Evolutionary conservation across 2,113 vertebrate species (phyloP), one percentile per base, ranked within the genome.

Genomic region (Panurus biarmicus): DNA sequence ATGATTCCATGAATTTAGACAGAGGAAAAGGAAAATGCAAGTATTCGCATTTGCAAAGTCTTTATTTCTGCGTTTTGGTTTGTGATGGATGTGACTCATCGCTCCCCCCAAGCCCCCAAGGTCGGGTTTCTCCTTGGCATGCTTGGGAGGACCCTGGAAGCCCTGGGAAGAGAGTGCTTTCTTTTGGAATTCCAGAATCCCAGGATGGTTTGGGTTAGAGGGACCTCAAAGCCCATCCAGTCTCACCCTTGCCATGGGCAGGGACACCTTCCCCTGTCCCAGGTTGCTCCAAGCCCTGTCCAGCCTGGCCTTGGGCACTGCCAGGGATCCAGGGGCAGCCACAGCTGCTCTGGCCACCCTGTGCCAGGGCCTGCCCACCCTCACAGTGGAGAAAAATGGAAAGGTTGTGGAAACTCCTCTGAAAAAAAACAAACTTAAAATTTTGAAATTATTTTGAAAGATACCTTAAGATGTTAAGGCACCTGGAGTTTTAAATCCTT

Each of bases 301-400:
- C 83, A 69, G 3, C 56, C 66, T 44, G 79, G 36, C 66, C 66
- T 31, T 2, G 57, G 57, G 0, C 38, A 64, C 18, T 72, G 5
- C 67, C 69, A 84, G 69, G 69, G 69, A 54, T 64, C 6, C 79
- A 71, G 69, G 69, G 48, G 4, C 48, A 73, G 40, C 69, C 58
- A 1, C 58, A 47, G 69, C 69, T 64, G 28, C 69, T 64, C 80
- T 73, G 57, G 40, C 38, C 38, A 64, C 47, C 44, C 48, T 84
- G 57, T 1, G 56, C 56, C 66, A 60, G 36, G 57, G 48, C 40
- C 58, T 64, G 1, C 14, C n/a, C 69, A 28, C 58, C 40, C n/a
- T 65, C 4, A 0, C 42, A 24, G n/a, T 29, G 12, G 1, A 29
- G 2, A 14, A n/a, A 40, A 65, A 11, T 10, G 16, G 10, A 7